Evolutionary conservation across 2,888 invertebrate species (phyloP), one percentile per base, ranked within the genome.

Genomic region (Acrobasis consociella): DNA sequence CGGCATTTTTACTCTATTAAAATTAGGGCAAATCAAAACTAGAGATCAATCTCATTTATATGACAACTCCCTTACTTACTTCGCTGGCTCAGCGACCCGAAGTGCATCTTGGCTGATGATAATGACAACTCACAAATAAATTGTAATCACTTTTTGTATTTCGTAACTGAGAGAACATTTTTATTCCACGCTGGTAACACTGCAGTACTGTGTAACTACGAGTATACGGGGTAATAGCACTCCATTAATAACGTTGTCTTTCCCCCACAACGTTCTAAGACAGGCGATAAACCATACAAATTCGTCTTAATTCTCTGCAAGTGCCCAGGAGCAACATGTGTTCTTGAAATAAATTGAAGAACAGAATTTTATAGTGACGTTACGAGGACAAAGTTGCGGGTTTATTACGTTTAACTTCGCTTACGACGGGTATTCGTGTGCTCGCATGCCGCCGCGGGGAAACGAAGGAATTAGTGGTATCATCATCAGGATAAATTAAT

Each of bases 371-470:
- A 67, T 67, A 66, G 66, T 62, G 64, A 51, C 15, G 37, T 16
- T 50, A 31, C 49, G 17, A 55, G 65, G 69, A 74, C 74, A 71
- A 70, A 71, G 72, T 74, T 71, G 64, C 65, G 62, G 67, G 64
- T 74, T 74, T 72, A 68, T 67, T 73, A 70, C 67, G 63, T 68
- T 73, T 69, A 75, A 72, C 66, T 70, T 65, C 62, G 58, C 64
- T 60, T 62, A 51, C 65, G 65, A 16, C 17, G 16, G 15, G 2
- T 56, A 11, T 17, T 31, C 31, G 31, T 16, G n/a, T 31, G 8
- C 11, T 52, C n/a, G 13, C 13, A 49, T 58, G 31, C 22, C 13
- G 16, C 39, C 13, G 16, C 39, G 13, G 51, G 22, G 51, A 17
- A 31, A 31, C 11, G 52, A 5, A 31, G 13, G 3, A 11, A 31